These are phyloP conservation scores for Trissoscelio sp. DNA, from an alignment of 2,888 invertebrate species.

Conservation along the genomic window DNA sequence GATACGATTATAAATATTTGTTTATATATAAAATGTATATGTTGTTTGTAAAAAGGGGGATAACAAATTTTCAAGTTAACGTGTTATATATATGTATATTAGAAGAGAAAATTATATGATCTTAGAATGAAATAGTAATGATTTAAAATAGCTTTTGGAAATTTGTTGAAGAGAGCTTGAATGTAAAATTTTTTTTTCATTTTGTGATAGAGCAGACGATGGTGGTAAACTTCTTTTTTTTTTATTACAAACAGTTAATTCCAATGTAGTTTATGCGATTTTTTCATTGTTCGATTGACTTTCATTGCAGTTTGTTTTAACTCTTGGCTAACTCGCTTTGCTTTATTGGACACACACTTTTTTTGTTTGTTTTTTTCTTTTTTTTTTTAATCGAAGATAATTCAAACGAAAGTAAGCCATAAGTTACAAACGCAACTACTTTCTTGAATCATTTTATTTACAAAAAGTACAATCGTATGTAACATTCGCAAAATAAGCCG, in stretches of 20 bases:
- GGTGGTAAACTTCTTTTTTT: slow-evolving; percentile 1
- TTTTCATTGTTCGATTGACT: slow-evolving; percentile 52
- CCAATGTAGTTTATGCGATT: slow-evolving; percentile 48
- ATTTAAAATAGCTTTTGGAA: slow-evolving; percentile 2
- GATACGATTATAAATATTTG: slow-evolving; percentile 51
- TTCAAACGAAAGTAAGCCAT: slow-evolving; percentile 36
- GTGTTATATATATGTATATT: slow-evolving; percentile 29
- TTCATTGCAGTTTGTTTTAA: slow-evolving; percentile 57
- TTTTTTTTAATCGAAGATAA: neutral
- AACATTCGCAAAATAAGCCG: slow-evolving; percentile 29
- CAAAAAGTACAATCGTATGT: slow-evolving; percentile 39
- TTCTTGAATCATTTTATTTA: slow-evolving; percentile 28
- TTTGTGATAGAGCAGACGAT: slow-evolving; percentile 29
- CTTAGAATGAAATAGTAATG: slow-evolving; percentile 15
- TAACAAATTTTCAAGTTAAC: slow-evolving; percentile 56
- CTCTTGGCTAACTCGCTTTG: slow-evolving; percentile 40
- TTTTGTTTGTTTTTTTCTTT: neutral
- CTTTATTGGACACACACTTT: neutral
- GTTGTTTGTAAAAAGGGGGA: slow-evolving; percentile 57
- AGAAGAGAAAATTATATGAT: slow-evolving; percentile 37
- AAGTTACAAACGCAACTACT: slow-evolving; percentile 44
- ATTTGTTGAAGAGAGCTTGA: neutral
- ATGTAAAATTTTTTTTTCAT: neutral
- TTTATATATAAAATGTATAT: slow-evolving; percentile 59
- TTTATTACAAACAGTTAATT: slow-evolving; percentile 41